phyloP scores from a whole-genome alignment of 1,140 invertebrate genomes.

The Drosophila burlai region DNA sequence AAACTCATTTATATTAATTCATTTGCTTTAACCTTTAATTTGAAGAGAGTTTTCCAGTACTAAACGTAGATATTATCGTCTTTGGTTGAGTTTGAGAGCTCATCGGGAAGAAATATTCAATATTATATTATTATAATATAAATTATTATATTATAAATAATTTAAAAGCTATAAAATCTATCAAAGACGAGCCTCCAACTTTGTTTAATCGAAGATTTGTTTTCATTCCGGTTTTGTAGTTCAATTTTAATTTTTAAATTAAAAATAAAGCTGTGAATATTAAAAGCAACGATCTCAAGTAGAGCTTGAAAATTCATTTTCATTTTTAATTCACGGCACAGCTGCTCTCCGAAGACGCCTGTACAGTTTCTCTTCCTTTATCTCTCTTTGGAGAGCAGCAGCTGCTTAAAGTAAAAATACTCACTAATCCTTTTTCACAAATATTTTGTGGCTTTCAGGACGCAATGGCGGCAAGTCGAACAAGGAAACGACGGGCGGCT shows the following conservation, averaged over 20 bases:
- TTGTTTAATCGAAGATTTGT: too few relatives aligned
- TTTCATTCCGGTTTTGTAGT: background rate
- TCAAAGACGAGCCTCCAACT: background rate
- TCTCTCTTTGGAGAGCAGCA: background rate
- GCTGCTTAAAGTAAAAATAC: background rate
- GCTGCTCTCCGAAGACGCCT: background rate
- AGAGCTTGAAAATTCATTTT: background rate
- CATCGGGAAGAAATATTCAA: too few relatives aligned
- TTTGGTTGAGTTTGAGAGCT: background rate
- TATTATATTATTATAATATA: too few relatives aligned
- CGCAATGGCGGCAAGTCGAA: slow-evolving; percentile 86
- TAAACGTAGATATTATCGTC: slow-evolving; percentile 8
- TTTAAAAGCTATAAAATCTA: background rate
- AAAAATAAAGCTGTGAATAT: background rate
- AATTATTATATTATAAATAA: too few relatives aligned
- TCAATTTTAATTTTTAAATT: background rate
- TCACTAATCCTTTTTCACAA: background rate
- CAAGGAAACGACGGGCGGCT: slow-evolving; percentile 62
- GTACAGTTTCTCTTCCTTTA: background rate
- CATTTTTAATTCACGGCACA: background rate
- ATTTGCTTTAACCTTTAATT: background rate
- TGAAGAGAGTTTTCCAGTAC: slow-evolving; percentile 15
- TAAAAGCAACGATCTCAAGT: background rate
- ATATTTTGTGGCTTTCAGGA: slow-evolving; percentile 73
- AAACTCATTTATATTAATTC: background rate